These are phyloP conservation scores for Aptenodytes forsteri DNA, from an alignment of 2,113 vertebrate genomes.

Conservation along the genomic window DNA sequence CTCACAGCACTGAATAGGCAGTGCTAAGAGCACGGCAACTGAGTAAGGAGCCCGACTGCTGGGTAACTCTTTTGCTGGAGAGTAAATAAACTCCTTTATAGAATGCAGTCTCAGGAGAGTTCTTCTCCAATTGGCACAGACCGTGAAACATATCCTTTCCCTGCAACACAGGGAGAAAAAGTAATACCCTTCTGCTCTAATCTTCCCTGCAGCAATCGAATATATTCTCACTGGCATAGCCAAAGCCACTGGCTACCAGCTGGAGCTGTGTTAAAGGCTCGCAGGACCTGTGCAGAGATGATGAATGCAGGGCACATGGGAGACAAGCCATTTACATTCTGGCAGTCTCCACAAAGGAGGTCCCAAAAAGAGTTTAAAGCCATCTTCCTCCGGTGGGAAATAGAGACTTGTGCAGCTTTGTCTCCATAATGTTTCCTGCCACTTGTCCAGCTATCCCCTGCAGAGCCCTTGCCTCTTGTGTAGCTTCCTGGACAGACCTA, in stretches of 20 bases:
- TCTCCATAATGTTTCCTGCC: not conserved
- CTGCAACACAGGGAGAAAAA: not conserved
- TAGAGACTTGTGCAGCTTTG: not conserved
- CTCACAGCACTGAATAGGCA: not conserved
- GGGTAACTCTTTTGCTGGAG: not conserved
- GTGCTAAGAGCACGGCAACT: not conserved
- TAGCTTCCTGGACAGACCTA: not conserved
- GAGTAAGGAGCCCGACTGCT: not conserved
- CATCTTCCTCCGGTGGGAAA: not conserved
- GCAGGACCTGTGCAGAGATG: not conserved
- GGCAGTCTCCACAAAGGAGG: not conserved
- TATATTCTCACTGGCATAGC: not conserved
- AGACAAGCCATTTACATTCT: not conserved
- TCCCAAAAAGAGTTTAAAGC: not conserved
- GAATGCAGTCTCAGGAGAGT: not conserved
- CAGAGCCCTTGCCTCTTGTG: not conserved
- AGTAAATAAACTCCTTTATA: constrained; percentile 21
- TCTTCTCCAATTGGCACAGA: not conserved
- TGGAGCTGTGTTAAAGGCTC: not conserved
- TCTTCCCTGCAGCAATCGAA: not conserved
- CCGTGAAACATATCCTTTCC: not conserved
- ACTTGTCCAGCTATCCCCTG: not conserved
- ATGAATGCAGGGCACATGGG: not conserved
- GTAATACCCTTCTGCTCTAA: not conserved
- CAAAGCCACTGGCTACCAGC: not conserved